These are phyloP conservation scores for Saxidomus purpurata DNA, from an alignment of 1,140 invertebrate genomes.

Conservation along the genomic window DNA sequence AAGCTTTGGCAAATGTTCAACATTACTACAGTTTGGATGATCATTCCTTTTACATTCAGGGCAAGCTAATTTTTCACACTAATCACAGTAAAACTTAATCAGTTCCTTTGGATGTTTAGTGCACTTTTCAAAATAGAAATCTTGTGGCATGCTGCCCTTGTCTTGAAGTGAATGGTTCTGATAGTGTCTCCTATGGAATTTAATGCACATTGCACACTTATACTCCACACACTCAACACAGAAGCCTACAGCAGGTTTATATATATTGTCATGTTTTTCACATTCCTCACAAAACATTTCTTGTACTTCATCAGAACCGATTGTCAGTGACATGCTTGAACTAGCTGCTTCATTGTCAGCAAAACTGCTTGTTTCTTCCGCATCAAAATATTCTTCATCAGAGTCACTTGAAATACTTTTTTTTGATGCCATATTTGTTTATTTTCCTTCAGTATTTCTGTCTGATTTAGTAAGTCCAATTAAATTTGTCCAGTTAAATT, in stretches of 20 bases:
- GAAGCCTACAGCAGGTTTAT: neutral
- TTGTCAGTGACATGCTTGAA: neutral
- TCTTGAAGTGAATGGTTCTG: neutral
- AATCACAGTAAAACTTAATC: neutral
- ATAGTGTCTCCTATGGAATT: neutral
- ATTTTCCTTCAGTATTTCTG: too few relatives aligned
- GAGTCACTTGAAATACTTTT: too few relatives aligned
- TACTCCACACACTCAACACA: conserved; percentile 1
- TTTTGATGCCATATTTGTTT: too few relatives aligned
- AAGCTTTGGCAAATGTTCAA: neutral
- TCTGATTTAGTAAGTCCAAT: too few relatives aligned
- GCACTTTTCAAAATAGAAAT: neutral
- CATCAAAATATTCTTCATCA: too few relatives aligned
- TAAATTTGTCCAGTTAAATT: too few relatives aligned
- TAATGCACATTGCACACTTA: neutral
- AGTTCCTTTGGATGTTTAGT: neutral
- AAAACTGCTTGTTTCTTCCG: too few relatives aligned
- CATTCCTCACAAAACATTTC: conserved; percentile 13
- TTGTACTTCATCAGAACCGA: neutral
- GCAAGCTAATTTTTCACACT: neutral
- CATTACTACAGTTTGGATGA: neutral
- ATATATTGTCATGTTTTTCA: neutral
- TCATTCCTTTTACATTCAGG: neutral
- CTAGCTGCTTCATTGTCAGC: neutral
- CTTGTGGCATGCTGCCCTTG: neutral